Percentiles rank a stretch among this genome's conserved stretches.
Evolutionary conservation across 2,888 invertebrate genomes (phyloP).

Genomic region (Laspeyria flexula): DNA sequence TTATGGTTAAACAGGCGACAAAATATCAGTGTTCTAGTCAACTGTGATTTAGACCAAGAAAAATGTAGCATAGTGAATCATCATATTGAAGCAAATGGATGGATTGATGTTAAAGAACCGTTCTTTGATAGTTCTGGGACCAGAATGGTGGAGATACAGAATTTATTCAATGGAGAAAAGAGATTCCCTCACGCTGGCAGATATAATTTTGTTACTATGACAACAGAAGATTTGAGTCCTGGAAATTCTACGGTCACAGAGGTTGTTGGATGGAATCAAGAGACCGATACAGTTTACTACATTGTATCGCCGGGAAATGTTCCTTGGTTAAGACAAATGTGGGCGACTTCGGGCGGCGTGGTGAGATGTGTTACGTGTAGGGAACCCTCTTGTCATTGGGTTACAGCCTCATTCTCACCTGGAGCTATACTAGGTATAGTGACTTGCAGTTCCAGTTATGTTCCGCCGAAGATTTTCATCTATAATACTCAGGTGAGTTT

Average conservation of each 20-base stretch:
- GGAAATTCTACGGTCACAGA: slow-evolving; percentile 87
- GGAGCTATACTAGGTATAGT: slow-evolving; percentile 66
- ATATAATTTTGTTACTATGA: slow-evolving; percentile 62
- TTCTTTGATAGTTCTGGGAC: slow-evolving; percentile 78
- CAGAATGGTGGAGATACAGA: slow-evolving; percentile 75
- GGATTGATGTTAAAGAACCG: slow-evolving; percentile 88
- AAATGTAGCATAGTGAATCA: slow-evolving; percentile 74
- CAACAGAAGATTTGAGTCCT: slow-evolving; percentile 78
- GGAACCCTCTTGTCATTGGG: slow-evolving; percentile 88
- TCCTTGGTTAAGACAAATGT: slow-evolving; percentile 90
- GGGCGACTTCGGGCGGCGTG: slow-evolving; percentile 82
- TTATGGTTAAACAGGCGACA: slow-evolving; percentile 95
- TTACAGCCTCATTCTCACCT: slow-evolving; percentile 85
- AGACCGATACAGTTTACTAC: slow-evolving; percentile 88
- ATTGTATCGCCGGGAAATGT: slow-evolving; percentile 87
- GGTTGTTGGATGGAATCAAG: slow-evolving; percentile 88
- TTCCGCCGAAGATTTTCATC: slow-evolving; percentile 75
- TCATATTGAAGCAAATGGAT: slow-evolving; percentile 87
- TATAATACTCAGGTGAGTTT: slow-evolving; percentile 74
- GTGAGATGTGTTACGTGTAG: slow-evolving; percentile 88
- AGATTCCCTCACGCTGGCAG: slow-evolving; percentile 78
- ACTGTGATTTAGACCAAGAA: slow-evolving; percentile 81
- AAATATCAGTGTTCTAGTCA: slow-evolving; percentile 87
- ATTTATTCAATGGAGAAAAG: slow-evolving; percentile 62
- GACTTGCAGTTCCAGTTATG: slow-evolving; percentile 66